Evolutionary conservation across 2,888 invertebrate species (phyloP), one percentile per base, ranked within the genome.

Genomic region (Mesoligia furuncula): DNA sequence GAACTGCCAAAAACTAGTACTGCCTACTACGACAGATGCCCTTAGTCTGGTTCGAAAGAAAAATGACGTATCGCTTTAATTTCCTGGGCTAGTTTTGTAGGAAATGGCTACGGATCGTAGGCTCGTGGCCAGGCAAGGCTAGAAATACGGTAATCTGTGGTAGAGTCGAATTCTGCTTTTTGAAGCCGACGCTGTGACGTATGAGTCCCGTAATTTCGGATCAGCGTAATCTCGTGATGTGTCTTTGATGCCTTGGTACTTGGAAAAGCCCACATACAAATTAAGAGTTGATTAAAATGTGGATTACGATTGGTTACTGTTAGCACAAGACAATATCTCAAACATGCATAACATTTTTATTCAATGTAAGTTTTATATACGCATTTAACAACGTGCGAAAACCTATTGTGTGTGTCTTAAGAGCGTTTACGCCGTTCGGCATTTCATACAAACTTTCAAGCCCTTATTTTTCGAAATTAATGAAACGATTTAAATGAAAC

Each of bases 71-170:
- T 61, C 45, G 48, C n/a, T 81, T 77, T 81, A 81, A 77, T 85
- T 88, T 80, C 80, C 81, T 87, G 75, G 54, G 61, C 78, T 75
- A 84, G 85, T 77, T 84, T 75, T 68, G 71, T 65, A 81, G 72
- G 75, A 85, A 79, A 81, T 85, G 48, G 73, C 65, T 59, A 67
- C 76, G 62, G 31, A 15, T 36, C 42, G 80, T 83, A 67, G 61
- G 45, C 83, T 36, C 81, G 68, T 42, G 62, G 72, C 80, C 7
- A 8, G 65, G n/a, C 61, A 5, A 42, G 51, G n/a, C 69, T 81
- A 69, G 67, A 24, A 68, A 65, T 69, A 62, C 62, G 13, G 42
- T 66, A 59, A 77, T 85, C 36, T 77, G 20, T 71, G 62, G 45
- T 62, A 62, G n/a, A 75, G 15, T 64, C 20, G 45, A 36, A 36